phyloP scores from a whole-genome alignment of 2,113 vertebrate genomes.

The Oryzias javanicus region DNA sequence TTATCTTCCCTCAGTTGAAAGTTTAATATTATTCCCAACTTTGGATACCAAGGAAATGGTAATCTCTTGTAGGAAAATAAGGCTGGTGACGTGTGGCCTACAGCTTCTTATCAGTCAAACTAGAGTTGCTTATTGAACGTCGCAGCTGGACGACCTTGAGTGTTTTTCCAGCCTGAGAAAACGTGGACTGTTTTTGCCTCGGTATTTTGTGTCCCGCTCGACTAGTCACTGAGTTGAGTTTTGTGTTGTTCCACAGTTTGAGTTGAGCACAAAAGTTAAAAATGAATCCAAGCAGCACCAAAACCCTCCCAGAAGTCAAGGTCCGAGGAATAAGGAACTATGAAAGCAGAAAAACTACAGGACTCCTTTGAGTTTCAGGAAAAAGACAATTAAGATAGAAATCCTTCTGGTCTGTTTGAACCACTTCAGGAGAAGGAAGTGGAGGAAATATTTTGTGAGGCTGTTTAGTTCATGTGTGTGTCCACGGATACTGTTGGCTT shows the following conservation, averaged over 20 bases:
- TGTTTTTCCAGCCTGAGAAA: conserved; percentile 35
- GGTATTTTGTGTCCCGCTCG: background rate
- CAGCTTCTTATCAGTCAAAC: conserved; percentile 48
- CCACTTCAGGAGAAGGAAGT: conserved; percentile 49
- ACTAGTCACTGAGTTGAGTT: background rate
- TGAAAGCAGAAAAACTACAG: conserved; percentile 1
- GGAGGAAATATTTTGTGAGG: conserved; percentile 38
- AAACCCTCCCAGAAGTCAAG: conserved; percentile 49
- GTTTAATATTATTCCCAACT: conserved; percentile 15
- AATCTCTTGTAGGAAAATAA: background rate
- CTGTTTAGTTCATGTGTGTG: conserved; percentile 1
- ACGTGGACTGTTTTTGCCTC: conserved; percentile 2
- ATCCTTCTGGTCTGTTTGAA: conserved; percentile 19
- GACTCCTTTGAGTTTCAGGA: conserved; percentile 59
- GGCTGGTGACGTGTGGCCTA: conserved; percentile 19
- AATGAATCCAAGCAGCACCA: conserved; percentile 26
- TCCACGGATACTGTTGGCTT: conserved; percentile 17
- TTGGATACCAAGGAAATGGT: background rate
- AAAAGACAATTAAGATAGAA: conserved; percentile 69
- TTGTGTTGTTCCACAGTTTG: background rate
- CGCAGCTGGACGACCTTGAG: conserved; percentile 33
- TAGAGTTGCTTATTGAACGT: conserved; percentile 20
- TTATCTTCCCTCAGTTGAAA: background rate
- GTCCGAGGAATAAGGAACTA: conserved; percentile 46
- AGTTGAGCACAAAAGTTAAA: conserved; percentile 41